A percentile compares a stretch with the other conserved stretches of the same genome.
These are phyloP conservation scores for Pristionchus pacificus DNA, from an alignment of 1,140 invertebrate species.

Conservation along the genomic window DNA sequence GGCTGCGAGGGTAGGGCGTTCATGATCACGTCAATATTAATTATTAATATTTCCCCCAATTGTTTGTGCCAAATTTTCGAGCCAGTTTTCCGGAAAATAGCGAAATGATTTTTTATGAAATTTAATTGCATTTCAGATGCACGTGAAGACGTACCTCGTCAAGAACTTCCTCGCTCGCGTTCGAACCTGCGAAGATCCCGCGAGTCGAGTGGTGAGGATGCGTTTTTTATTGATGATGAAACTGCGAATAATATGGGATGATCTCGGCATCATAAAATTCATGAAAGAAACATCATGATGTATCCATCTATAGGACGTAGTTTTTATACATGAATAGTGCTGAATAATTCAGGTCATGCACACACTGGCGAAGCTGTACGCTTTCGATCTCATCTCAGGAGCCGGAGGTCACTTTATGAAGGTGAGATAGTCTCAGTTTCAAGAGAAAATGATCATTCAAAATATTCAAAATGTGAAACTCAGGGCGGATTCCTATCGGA, in stretches of 20 bases:
- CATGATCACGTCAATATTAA: no score
- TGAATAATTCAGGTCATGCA: background rate
- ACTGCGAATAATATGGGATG: no score
- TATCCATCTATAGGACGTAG: no score
- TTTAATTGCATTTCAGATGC: no score
- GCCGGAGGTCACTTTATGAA: background rate
- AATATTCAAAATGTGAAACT: background rate
- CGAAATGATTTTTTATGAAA: no score
- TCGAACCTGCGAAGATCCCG: background rate
- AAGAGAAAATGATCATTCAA: no score
- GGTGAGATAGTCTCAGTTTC: background rate
- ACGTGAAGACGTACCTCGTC: conserved; percentile 40
- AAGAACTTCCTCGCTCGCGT: conserved; percentile 40
- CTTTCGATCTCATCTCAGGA: background rate
- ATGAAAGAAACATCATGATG: no score
- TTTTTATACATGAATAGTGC: no score
- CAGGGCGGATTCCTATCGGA: conserved; percentile 32
- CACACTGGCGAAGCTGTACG: background rate
- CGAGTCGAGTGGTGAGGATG: background rate
- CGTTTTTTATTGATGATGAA: background rate
- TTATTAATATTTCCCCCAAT: no score
- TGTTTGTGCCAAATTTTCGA: no score
- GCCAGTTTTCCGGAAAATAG: no score
- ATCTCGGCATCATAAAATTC: no score
- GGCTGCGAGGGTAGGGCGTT: conserved; percentile 37